Evolutionary conservation across 2,113 vertebrate species (phyloP).

Genomic region (Pterocles gutturalis): DNA sequence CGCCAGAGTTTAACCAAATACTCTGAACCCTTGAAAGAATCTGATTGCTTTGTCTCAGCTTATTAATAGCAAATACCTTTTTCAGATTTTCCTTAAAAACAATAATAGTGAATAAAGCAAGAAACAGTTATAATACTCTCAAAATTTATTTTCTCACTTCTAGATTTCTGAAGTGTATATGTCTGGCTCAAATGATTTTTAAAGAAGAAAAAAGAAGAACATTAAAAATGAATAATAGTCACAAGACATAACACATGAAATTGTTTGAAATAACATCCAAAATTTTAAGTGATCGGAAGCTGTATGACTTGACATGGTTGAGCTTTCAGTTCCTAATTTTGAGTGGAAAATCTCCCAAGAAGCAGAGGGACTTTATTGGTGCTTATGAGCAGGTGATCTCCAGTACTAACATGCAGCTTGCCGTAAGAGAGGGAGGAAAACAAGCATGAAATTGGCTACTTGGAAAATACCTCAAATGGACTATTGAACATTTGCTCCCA

Average conservation of each 20-base stretch:
- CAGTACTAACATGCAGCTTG: not conserved
- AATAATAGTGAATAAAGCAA: not conserved
- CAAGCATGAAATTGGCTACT: not conserved
- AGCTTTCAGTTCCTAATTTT: constrained; percentile 5
- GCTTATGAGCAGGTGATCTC: not conserved
- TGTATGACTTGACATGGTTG: not conserved
- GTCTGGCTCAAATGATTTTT: not conserved
- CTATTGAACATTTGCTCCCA: not conserved
- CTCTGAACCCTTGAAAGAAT: not conserved
- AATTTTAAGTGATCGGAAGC: not conserved
- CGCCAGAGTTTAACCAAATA: not conserved
- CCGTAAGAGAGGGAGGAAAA: not conserved
- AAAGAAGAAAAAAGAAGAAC: not conserved
- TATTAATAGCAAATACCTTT: not conserved
- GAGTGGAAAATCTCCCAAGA: not conserved
- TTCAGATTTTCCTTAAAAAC: not conserved
- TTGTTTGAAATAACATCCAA: not conserved
- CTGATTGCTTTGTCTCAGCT: not conserved
- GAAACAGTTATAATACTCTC: not conserved
- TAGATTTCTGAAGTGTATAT: not conserved
- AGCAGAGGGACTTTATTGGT: not conserved
- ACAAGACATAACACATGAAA: not conserved
- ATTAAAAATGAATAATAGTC: not conserved
- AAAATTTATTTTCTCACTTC: not conserved
- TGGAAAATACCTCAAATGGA: not conserved